Evolutionary conservation across 2,113 vertebrate species (phyloP).

Genomic region (Ivindomyrus marchei): DNA sequence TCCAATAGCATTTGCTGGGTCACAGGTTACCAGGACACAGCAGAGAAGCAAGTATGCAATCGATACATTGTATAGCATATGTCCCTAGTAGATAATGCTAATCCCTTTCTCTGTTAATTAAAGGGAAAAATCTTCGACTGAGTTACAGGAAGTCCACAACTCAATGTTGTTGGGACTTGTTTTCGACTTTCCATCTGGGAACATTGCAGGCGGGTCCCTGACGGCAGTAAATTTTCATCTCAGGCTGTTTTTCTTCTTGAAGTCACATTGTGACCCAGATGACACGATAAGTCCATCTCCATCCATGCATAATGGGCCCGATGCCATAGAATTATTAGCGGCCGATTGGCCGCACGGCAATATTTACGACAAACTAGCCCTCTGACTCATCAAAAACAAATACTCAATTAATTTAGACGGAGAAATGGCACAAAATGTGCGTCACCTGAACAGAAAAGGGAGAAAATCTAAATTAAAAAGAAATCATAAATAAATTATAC

Average conservation of each 20-base stretch:
- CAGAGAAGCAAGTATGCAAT: not conserved
- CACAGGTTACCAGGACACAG: not conserved
- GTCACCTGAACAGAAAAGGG: not conserved
- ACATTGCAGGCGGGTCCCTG: not conserved
- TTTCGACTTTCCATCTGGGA: not conserved
- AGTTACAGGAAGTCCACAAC: not conserved
- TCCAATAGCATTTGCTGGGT: not conserved
- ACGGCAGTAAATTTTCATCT: not conserved
- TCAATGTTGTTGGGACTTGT: not conserved
- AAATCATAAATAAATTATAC: not conserved
- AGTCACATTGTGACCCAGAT: not conserved
- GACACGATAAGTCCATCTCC: not conserved
- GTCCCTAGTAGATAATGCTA: not conserved
- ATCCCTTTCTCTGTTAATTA: not conserved
- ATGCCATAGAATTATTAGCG: not conserved
- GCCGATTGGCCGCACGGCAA: not conserved
- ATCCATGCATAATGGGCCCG: not conserved
- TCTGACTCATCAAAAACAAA: slow-evolving; percentile 10
- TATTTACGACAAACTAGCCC: not conserved
- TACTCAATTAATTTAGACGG: slow-evolving; percentile 7
- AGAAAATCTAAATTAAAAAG: not conserved
- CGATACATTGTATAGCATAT: not conserved
- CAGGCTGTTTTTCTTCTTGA: slow-evolving; percentile 3
- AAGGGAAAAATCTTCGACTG: not conserved
- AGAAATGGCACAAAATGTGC: not conserved